Evolutionary conservation across 2,113 vertebrate species (phyloP).

Genomic region (Phaethornis superciliosus): DNA sequence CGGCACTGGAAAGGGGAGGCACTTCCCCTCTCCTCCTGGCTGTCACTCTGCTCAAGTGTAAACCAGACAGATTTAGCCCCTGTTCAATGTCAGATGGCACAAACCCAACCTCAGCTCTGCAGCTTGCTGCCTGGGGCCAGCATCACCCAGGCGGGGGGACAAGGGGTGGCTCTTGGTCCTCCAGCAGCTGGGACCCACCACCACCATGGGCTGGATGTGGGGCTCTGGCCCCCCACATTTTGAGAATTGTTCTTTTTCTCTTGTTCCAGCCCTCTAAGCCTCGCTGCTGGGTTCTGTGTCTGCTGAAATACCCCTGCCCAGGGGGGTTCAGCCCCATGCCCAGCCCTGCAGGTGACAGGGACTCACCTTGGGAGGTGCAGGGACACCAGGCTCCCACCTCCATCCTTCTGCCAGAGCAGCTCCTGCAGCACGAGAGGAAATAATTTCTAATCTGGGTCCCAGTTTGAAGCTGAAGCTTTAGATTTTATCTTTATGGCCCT

Average conservation of each 20-base stretch:
- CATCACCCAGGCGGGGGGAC: fast-evolving
- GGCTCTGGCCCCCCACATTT: fast-evolving
- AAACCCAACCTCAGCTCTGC: not conserved
- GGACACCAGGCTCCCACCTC: not conserved
- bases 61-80: not conserved
- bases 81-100: not conserved
- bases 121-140: not conserved
- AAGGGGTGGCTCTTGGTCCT: not conserved
- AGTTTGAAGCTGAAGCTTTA: not conserved
- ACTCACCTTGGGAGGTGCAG: too few relatives aligned
- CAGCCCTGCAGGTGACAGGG: fast-evolving
- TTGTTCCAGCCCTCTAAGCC: too few relatives aligned
- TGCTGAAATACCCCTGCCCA: not conserved
- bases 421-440: fast-evolving
- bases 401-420: not conserved
- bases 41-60: not conserved
- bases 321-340: not conserved
- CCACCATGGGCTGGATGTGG: fast-evolving
- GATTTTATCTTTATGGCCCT: too few relatives aligned
- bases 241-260: not conserved
- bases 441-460: not conserved
- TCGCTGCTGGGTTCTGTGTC: too few relatives aligned
- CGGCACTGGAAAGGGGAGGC: not conserved
- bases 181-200: not conserved
- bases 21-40: not conserved